Conservation (phyloP, 1,140 invertebrate genomes). For the Heterodera carotae region DNA sequence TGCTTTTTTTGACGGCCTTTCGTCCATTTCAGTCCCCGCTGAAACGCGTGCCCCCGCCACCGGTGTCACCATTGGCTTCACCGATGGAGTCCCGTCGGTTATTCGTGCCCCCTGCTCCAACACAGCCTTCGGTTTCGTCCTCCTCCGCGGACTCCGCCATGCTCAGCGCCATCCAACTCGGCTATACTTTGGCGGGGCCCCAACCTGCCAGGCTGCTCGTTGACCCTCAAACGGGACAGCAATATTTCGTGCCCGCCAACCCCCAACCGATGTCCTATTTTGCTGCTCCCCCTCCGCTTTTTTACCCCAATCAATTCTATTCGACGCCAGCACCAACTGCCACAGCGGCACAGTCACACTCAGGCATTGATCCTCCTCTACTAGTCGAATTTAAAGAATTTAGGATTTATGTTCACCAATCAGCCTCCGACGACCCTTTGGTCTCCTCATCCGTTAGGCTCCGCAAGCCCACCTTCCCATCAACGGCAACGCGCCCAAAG, state of each 20-base stretch:
- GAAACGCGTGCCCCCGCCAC: conserved; percentile 5
- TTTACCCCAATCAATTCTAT: conserved; percentile 11
- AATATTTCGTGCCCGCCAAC: conserved; percentile 37
- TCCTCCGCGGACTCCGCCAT: background rate
- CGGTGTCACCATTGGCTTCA: conserved; percentile 23
- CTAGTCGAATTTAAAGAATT: background rate
- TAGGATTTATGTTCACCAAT: conserved; percentile 22
- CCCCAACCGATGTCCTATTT: conserved; percentile 43
- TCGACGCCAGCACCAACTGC: background rate
- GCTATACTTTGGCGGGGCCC: conserved; percentile 7
- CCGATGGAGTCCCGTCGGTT: conserved; percentile 28
- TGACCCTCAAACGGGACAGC: conserved; percentile 51
- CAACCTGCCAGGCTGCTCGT: conserved; percentile 40
- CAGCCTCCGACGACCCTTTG: conserved; percentile 22
- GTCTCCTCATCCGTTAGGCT: conserved; percentile 16
- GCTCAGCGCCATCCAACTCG: background rate
- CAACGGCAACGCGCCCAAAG: conserved; percentile 6
- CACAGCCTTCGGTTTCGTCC: background rate
- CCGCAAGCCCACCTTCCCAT: conserved; percentile 2
- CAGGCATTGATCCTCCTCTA: background rate
- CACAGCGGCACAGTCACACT: conserved; percentile 27
- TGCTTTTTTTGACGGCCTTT: background rate
- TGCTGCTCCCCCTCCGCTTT: conserved; percentile 38
- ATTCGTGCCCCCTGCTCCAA: conserved; percentile 1
- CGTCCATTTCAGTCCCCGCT: conserved; percentile 15